phyloP scores from a whole-genome alignment of 2,888 invertebrate genomes.

The Zygothrica quintamaculata region DNA sequence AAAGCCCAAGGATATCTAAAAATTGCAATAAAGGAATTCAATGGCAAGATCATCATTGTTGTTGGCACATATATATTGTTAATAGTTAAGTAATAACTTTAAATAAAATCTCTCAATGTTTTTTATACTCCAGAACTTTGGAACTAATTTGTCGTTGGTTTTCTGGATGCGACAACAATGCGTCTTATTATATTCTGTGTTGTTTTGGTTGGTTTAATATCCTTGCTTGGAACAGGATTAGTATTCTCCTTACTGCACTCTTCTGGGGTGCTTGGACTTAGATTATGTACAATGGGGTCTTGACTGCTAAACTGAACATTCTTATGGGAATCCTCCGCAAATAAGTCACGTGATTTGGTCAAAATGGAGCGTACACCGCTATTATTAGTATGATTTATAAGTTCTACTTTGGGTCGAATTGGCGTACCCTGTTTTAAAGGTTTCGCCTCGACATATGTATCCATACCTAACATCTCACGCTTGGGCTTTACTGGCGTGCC shows the following conservation, averaged over 20 bases:
- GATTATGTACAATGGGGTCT: slow-evolving; percentile 60
- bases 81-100: slow-evolving; percentile 32
- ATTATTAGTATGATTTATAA: slow-evolving; percentile 3
- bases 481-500: slow-evolving; percentile 43
- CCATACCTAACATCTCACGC: not conserved
- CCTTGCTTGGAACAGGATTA: slow-evolving; percentile 32
- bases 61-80: slow-evolving; percentile 42
- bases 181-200: slow-evolving; percentile 71
- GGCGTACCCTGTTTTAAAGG: slow-evolving; percentile 50
- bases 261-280: slow-evolving; percentile 42
- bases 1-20: too few relatives aligned
- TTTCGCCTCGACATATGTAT: slow-evolving; percentile 12
- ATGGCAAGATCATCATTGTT: slow-evolving; percentile 6
- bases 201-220: slow-evolving; percentile 72
- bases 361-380: slow-evolving; percentile 56
- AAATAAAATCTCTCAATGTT: slow-evolving; percentile 27
- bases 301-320: slow-evolving; percentile 73
- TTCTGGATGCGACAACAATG: slow-evolving; percentile 73
- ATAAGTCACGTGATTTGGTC: slow-evolving; percentile 58
- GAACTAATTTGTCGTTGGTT: slow-evolving; percentile 35
- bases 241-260: slow-evolving; percentile 49
- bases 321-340: slow-evolving; percentile 69
- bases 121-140: slow-evolving; percentile 6
- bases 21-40: too few relatives aligned
- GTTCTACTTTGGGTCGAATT: slow-evolving; percentile 7